Conservation (phyloP, 2,888 invertebrate species). For the Drosophila testacea region DNA sequence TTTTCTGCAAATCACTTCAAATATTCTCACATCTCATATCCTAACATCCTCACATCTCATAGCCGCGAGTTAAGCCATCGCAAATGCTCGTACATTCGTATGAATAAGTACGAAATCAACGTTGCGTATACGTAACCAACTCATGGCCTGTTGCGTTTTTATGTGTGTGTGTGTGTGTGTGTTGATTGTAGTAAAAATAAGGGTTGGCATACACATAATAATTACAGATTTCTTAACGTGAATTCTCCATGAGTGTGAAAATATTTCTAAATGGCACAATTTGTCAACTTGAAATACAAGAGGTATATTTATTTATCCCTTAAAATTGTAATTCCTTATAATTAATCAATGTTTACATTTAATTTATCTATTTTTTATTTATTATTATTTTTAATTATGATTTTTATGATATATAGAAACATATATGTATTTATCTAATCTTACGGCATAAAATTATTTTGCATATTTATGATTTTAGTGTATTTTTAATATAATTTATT, state of each 20-base stretch:
- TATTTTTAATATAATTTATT: too few species aligned
- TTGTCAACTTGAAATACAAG: not conserved
- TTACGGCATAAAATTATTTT: too few species aligned
- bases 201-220: conserved; percentile 7
- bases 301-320: too few species aligned
- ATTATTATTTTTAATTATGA: too few species aligned
- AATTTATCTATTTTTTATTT: too few species aligned
- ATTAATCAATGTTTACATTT: too few species aligned
- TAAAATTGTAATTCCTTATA: too few species aligned
- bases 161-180: not conserved
- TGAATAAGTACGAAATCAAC: conserved; percentile 33
- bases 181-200: conserved; percentile 9
- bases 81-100: conserved; percentile 11
- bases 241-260: not conserved
- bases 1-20: conserved; percentile 57
- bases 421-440: too few species aligned
- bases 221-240: conserved; percentile 1
- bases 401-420: too few species aligned
- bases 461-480: too few species aligned
- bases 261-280: not conserved
- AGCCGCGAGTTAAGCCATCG: conserved; percentile 7
- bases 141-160: conserved; percentile 16
- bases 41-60: not conserved
- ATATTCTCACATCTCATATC: conserved; percentile 9
- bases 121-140: conserved; percentile 59